phyloP scores from a whole-genome alignment of 2,888 invertebrate genomes.

The Ochropleura plecta region DNA sequence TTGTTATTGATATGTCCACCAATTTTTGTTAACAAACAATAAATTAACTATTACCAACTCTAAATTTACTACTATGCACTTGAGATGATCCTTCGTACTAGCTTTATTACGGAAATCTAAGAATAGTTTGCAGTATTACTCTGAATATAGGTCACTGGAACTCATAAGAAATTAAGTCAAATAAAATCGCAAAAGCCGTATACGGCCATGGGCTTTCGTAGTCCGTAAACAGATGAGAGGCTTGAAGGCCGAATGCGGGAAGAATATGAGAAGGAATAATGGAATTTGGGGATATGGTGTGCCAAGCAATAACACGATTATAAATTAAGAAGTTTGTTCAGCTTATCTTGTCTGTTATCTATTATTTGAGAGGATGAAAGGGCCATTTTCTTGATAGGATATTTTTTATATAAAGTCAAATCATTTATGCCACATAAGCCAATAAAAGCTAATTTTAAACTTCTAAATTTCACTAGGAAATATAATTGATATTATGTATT shows the following conservation, averaged over 20 bases:
- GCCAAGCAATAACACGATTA: conserved; percentile 24
- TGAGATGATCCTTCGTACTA: background rate
- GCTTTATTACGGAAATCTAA: background rate
- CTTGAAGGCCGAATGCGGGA: background rate
- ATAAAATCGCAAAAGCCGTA: background rate
- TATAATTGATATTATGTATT: too few species aligned
- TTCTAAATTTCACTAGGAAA: background rate
- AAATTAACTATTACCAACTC: background rate
- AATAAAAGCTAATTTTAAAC: too few species aligned
- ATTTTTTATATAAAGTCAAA: background rate
- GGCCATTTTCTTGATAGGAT: background rate
- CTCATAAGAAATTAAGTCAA: background rate
- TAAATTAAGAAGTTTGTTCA: conserved; percentile 15
- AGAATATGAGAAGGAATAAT: background rate
- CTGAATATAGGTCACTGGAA: conserved; percentile 12
- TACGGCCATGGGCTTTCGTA: conserved; percentile 1
- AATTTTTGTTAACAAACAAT: too few species aligned
- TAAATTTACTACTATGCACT: background rate
- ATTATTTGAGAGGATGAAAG: background rate
- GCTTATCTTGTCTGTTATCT: background rate
- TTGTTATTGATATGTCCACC: too few species aligned
- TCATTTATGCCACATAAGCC: background rate
- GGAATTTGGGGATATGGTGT: background rate
- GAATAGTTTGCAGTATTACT: background rate
- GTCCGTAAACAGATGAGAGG: background rate